Evolutionary conservation across 2,888 invertebrate genomes (phyloP), one percentile per base, ranked within the genome.

Genomic region (Alloscopus bannaensis): DNA sequence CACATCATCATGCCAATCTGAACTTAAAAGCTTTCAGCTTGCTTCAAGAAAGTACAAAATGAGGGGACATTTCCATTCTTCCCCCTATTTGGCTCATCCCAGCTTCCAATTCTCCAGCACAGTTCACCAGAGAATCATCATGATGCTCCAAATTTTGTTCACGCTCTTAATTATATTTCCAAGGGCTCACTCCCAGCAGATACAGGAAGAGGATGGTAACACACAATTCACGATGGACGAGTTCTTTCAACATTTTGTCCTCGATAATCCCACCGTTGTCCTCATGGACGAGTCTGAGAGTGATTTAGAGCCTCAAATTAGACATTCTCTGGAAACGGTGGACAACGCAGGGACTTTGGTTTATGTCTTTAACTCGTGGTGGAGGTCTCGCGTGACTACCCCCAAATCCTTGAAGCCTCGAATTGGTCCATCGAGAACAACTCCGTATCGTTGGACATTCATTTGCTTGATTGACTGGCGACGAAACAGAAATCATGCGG

Each of bases 391-490:
- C 2, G 1, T 31, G 2, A 3, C 3, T 2, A 13, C 24, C 3
- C 24, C n/a, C 1, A 62, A 13, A 6, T 13, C 13, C 8, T 4
- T 65, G 8, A 73, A 65, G 18, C 73, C 57, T 0, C 0, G 1
- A 6, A n/a, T 42, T n/a, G 57, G 65, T 16, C 16, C 55, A 40
- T 1, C 26, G 0, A 62, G 31, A 42, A 45, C 65, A 22, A 45
- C 42, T 2, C 50, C 65, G 0, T 65, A 55, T 42, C 57, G 20
- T 3, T 73, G 73, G 73, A 73, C 73, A 2, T 73, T 65, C n/a
- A 42, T 73, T n/a, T 73, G 73, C 18, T 22, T 73, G 16, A 57
- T 73, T 47, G 65, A 73, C 40, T 55, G 66, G 13, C 16, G n/a
- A 1, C 2, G 57, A 20, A 65, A 16, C 1, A 62, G 31, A 28